Evolutionary conservation across 2,888 invertebrate species (phyloP), one percentile per base, ranked within the genome.

Genomic region (Sinhomidia bicolor): DNA sequence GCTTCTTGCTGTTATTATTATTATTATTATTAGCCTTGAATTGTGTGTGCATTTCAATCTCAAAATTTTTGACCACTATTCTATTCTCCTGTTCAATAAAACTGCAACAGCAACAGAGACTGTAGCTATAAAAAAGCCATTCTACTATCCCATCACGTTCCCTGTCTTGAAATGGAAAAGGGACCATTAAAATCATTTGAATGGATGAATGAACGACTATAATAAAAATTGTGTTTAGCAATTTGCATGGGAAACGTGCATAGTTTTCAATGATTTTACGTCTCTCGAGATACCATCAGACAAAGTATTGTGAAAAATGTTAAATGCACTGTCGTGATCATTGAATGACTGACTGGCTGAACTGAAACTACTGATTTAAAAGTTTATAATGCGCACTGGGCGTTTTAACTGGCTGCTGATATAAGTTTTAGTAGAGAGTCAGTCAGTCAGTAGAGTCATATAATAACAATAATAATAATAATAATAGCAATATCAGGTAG

Each of bases 211-310:
- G 74, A 74, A 23, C 44, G 23, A 23, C 71, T 23, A 71, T 20
- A 71, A 71, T 71, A 44, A 71, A 71, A 71, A 20, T 71, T 20
- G 71, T 12, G 71, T 71, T 74, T 74, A 74, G 26, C 47, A 47
- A 47, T 74, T 85, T 85, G 65, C 65, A 85, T 78, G 78, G 78
- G 78, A 78, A 85, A 85, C 78, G 85, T 85, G 85, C 85, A 78
- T 85, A 29, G 32, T 47, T 32, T 78, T 65, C 78, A 17, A 20
- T 41, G 62, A 62, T 54, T 17, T 76, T 84, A 23, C 41, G 6
- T 47, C 1, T 62, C 36, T 78, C 12, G 9, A n/a, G 26, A 60
- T 60, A 23, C 20, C 29, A 74, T 74, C 26, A 74, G 74, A n/a
- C 29, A 29, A 14, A 51, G 20, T 68, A 23, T 23, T 74, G 26